Evolutionary conservation across 2,113 vertebrate genomes (phyloP), one percentile per base, ranked within the genome.

Genomic region (Crotophaga sulcirostris): DNA sequence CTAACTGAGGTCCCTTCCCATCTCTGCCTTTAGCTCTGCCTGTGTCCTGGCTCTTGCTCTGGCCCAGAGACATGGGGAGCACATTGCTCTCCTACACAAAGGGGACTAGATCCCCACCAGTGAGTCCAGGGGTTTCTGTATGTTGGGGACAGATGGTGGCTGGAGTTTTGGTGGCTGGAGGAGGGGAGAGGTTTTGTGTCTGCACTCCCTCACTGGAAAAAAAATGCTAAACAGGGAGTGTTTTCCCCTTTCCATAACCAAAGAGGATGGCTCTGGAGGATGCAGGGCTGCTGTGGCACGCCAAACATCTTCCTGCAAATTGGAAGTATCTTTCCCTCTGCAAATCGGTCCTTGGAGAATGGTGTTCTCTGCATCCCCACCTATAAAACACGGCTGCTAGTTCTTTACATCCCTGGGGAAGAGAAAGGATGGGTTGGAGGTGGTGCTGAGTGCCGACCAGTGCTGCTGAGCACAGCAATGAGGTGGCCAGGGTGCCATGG

Each of bases 241-340:
- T 9, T 76, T 83, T 73, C 23, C 28, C 26, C 26, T n/a, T 47
- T 45, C 42, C 19, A 1, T 18, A 16, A n/a, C 10, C n/a, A 28
- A 28, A 12, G 18, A 56, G 24, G 24, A 7, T 2, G 33, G 15
- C n/a, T 90, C 11, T 1, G 4, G 40, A 40, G 51, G 49, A 10
- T 3, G 26, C 42, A 26, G 47, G 16, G 45, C 25, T 77, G 59
- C 29, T 0, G 1, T 44, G 73, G 42, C 2, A 0, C 17, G 52
- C 80, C 0, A 0, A 36, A 38, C 55, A 26, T 45, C 55, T 33
- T 68, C 34, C 59, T 16, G 31, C 47, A 36, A 5, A 16, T 0
- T 13, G 54, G 72, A n/a, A 34, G 14, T 15, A 4, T 34, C 63
- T 20, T 90, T 59, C 70, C 60, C 66, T 64, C 40, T 91, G 76